Conservation (phyloP, 1,140 invertebrate genomes). For the Drosophila sucinea region DNA sequence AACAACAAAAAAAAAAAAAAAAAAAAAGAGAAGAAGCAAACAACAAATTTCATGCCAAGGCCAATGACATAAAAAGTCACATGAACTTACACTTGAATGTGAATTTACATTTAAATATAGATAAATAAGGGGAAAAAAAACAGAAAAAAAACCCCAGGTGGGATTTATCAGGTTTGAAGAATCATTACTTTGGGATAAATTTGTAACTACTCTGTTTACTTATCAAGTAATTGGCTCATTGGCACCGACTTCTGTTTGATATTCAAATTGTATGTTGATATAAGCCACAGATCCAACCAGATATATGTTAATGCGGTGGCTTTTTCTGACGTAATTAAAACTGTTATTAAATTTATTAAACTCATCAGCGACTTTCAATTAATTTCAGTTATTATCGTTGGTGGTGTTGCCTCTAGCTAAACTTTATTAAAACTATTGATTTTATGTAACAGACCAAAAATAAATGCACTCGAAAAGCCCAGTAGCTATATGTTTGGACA, state of each 20-base stretch:
- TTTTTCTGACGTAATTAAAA: slow-evolving; percentile 7
- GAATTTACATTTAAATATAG: background rate
- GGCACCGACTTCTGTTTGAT: too few species aligned
- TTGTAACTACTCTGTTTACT: too few species aligned
- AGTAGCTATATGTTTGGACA: background rate
- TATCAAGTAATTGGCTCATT: too few species aligned
- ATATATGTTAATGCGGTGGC: background rate
- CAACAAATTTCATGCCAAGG: background rate
- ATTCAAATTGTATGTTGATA: background rate
- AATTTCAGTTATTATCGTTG: slow-evolving; percentile 4
- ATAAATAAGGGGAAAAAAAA: background rate
- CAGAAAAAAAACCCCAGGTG: background rate
- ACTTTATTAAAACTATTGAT: slow-evolving; percentile 5
- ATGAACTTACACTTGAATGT: background rate
- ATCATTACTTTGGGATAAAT: too few species aligned
- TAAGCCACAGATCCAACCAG: background rate
- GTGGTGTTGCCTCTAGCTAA: background rate
- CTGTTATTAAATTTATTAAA: slow-evolving; percentile 8
- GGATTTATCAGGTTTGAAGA: too few species aligned
- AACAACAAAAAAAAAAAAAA: slow-evolving; percentile 2
- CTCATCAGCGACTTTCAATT: background rate
- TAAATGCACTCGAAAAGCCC: slow-evolving; percentile 4
- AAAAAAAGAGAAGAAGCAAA: background rate
- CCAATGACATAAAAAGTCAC: slow-evolving; percentile 1
- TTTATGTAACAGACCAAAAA: slow-evolving; percentile 4